A percentile compares a stretch with the other conserved stretches of the same genome.
These are phyloP conservation scores for Pseudobourletiella spinata DNA, from an alignment of 1,140 invertebrate species.

Conservation along the genomic window DNA sequence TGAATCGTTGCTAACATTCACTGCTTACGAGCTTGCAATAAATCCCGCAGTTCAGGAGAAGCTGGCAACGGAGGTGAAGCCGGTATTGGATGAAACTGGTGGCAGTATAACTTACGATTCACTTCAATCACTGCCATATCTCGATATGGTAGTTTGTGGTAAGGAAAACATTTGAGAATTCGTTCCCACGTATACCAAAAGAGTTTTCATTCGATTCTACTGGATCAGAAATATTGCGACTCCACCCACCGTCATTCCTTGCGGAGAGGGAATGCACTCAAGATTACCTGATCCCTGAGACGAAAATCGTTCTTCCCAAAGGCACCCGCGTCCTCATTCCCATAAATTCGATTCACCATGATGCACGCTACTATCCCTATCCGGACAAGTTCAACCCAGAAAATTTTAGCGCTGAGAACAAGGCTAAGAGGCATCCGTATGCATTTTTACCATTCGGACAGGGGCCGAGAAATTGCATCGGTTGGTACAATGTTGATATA, in stretches of 20 bases:
- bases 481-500: no score
- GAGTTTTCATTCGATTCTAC: neutral
- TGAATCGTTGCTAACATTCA: constrained; percentile 56
- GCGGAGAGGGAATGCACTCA: constrained; percentile 42
- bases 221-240: constrained; percentile 44
- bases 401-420: constrained; percentile 46
- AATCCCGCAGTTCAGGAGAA: constrained; percentile 49
- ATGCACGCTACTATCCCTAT: constrained; percentile 45
- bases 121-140: constrained; percentile 49
- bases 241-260: constrained; percentile 44
- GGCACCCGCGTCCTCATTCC: constrained; percentile 45
- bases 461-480: neutral
- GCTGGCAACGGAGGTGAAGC: constrained; percentile 43
- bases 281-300: constrained; percentile 45
- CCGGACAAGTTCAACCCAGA: constrained; percentile 47
- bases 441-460: constrained; percentile 44
- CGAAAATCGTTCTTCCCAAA: constrained; percentile 43
- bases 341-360: constrained; percentile 44
- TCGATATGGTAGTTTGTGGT: constrained; percentile 45
- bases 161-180: neutral
- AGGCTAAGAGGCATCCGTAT: constrained; percentile 36
- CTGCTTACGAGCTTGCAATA: constrained; percentile 55
- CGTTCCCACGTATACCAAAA: neutral
- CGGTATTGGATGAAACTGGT: constrained; percentile 43
- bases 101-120: constrained; percentile 49